A percentile compares a stretch with the other conserved stretches of the same genome.
phyloP scores from a whole-genome alignment of 2,113 vertebrate species.

The Pristiophorus japonicus region DNA sequence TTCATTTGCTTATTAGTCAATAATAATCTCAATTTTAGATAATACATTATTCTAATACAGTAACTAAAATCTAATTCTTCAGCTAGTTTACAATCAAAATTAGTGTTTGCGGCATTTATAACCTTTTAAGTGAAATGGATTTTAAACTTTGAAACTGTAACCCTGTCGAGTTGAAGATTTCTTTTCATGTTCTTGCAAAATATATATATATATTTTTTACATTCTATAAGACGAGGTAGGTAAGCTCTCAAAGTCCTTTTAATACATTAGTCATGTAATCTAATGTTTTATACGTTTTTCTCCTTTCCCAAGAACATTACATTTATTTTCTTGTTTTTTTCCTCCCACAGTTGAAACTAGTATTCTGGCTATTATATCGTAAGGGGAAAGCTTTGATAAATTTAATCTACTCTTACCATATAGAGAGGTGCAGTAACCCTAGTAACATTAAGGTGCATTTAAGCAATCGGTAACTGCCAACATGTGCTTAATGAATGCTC shows the following conservation, averaged over 20 bases:
- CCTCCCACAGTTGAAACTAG: background rate
- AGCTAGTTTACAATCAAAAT: background rate
- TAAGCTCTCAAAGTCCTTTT: background rate
- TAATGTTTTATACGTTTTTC: background rate
- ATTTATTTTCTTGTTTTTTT: background rate
- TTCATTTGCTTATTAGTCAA: background rate
- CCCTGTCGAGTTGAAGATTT: background rate
- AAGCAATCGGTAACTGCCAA: background rate
- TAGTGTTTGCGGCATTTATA: background rate
- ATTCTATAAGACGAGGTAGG: background rate
- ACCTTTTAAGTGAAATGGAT: background rate
- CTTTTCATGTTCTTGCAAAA: background rate
- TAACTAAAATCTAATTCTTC: background rate
- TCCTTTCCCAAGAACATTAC: background rate
- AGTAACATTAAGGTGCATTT: background rate
- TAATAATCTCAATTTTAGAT: background rate
- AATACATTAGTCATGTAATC: background rate
- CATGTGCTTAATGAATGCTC: background rate
- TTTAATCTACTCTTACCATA: background rate
- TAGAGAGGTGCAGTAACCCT: background rate
- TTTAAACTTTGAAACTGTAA: background rate
- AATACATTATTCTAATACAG: background rate
- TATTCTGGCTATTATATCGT: background rate
- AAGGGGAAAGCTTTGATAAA: background rate
- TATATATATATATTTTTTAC: background rate